Percentiles rank a stretch among this genome's conserved stretches.
Conservation (phyloP, 2,888 invertebrate species). For the Diadegma fenestrale region DNA sequence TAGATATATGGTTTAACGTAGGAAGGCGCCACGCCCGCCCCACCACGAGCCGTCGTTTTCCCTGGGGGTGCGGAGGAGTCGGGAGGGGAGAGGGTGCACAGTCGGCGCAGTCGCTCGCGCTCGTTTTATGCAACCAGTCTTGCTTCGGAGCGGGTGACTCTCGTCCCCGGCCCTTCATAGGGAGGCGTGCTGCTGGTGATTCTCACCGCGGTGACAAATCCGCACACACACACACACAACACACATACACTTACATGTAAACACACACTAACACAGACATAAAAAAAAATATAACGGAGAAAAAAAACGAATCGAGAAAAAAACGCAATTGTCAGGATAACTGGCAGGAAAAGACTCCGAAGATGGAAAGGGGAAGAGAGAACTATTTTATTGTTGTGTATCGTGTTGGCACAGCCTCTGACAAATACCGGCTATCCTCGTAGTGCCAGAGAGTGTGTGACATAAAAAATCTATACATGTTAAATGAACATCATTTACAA, state of each 20-base stretch:
- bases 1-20: constrained; percentile 47
- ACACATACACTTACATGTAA: constrained; percentile 16
- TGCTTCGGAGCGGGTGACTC: constrained; percentile 82
- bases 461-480: neutral
- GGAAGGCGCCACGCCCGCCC: constrained; percentile 82
- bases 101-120: constrained; percentile 82
- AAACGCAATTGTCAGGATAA: neutral
- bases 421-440: constrained; percentile 24
- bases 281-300: neutral
- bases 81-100: constrained; percentile 73
- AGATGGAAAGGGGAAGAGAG: constrained; percentile 2
- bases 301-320: neutral
- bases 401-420: constrained; percentile 26
- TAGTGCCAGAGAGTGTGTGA: constrained; percentile 16
- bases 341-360: neutral
- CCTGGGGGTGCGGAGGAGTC: constrained; percentile 67
- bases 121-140: constrained; percentile 84
- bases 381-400: constrained; percentile 5
- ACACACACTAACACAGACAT: neutral
- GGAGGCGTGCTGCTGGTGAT: constrained; percentile 75
- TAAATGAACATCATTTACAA: neutral
- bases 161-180: constrained; percentile 76
- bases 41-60: constrained; percentile 71
- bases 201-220: constrained; percentile 60
- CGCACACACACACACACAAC: constrained; percentile 34